Percentiles rank a stretch among this genome's conserved stretches.
Evolutionary conservation across 2,888 invertebrate species (phyloP).

Genomic region (Chrysolina oricalcia): DNA sequence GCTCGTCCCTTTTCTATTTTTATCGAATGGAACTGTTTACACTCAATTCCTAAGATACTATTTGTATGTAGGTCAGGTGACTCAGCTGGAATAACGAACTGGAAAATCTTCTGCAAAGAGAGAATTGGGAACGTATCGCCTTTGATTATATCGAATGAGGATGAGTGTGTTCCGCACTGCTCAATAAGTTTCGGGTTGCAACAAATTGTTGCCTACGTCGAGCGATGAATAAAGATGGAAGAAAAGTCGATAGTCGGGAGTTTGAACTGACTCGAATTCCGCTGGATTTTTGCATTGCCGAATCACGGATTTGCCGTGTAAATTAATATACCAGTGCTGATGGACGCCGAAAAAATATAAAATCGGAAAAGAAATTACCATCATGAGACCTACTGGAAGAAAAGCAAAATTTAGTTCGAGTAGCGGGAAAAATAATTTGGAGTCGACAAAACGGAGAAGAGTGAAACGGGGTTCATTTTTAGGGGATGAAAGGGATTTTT

Average conservation of each 20-base stretch:
- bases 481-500: too few species aligned
- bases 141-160: constrained; percentile 17
- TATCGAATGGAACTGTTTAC: background rate
- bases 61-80: background rate
- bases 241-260: background rate
- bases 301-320: background rate
- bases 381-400: too few species aligned
- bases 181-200: constrained; percentile 15
- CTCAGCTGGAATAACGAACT: constrained; percentile 8
- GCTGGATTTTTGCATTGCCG: background rate
- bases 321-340: too few species aligned
- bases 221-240: constrained; percentile 1
- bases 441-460: too few species aligned
- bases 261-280: background rate
- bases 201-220: background rate
- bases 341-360: too few species aligned
- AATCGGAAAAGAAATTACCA: too few species aligned
- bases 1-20: background rate
- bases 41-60: too few species aligned
- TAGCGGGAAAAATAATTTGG: too few species aligned
- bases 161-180: constrained; percentile 17
- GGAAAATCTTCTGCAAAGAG: background rate
- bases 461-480: too few species aligned
- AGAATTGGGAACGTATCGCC: constrained; percentile 11
- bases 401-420: too few species aligned